Evolutionary conservation across 2,888 invertebrate genomes (phyloP).

Genomic region (Tetanocera ferruginea): DNA sequence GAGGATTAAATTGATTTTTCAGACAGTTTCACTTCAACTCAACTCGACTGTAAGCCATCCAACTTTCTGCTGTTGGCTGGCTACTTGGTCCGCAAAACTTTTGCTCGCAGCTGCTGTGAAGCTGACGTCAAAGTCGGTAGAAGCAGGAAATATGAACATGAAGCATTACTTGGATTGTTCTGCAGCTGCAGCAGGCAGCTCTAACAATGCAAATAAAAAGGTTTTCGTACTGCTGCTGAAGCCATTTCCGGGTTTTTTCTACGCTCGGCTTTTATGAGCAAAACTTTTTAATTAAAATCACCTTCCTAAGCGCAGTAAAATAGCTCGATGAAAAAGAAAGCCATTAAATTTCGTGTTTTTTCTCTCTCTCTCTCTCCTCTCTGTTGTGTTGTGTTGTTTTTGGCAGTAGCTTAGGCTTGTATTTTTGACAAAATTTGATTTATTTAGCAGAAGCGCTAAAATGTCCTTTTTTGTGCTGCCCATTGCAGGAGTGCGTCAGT

Average conservation of each 20-base stretch:
- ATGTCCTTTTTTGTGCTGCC: not conserved
- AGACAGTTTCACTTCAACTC: constrained; percentile 1
- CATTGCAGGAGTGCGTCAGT: not conserved
- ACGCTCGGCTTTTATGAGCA: constrained; percentile 24
- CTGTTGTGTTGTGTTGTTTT: not conserved
- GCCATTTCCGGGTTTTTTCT: too few species aligned
- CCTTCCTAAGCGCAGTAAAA: not conserved
- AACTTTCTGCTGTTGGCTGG: too few species aligned
- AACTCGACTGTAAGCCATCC: not conserved
- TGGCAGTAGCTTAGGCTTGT: too few species aligned
- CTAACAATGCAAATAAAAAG: too few species aligned
- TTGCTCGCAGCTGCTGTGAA: not conserved
- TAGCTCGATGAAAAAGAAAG: too few species aligned
- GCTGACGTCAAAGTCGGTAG: not conserved
- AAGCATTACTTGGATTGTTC: too few species aligned
- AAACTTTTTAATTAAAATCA: constrained; percentile 53
- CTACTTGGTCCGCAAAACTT: not conserved
- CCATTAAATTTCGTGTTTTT: not conserved
- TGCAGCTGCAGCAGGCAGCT: too few species aligned
- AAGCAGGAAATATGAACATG: not conserved
- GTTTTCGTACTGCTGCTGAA: too few species aligned
- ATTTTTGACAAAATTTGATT: too few species aligned
- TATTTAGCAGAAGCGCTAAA: not conserved
- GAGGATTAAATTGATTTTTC: constrained; percentile 15
- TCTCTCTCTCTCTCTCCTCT: not conserved